Base-by-base conservation (phyloP, 2,113 vertebrate species). In the Suncus etruscus region DNA sequence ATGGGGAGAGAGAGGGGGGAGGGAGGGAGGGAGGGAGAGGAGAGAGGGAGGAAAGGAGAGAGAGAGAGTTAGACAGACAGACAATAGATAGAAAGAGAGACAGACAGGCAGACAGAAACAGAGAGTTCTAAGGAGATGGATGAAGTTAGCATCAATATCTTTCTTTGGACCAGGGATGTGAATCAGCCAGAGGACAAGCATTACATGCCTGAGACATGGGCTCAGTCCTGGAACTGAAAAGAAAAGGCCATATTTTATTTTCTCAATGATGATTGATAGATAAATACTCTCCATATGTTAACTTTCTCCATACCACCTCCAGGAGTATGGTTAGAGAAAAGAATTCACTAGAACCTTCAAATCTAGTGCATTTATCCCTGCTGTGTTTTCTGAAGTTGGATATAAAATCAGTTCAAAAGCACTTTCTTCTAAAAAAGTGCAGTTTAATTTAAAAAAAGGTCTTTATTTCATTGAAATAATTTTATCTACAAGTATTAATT, bases 401-500 rank as follows among this genome's bases (percentile, higher is more conserved):
- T 50, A 47, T 81, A 1, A 92, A 65, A 12, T 77, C 50, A 94
- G 70, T 45, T 78, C 47, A 84, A 69, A 88, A 87, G 18, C 12
- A 18, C 69, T 54, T 61, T 86, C 32, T 65, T 81, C 65, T 54
- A 18, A 74, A 84, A 90, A 88, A 78, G 12, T 63, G 8, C 69
- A 58, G 24, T 45, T 91, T 89, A 86, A 65, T 39, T 45, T 61
- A 16, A 83, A 95, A 86, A 68, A 63, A 63, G 8, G 16, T 77
- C 45, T 86, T 89, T 81, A 4, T 73, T 83, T 83, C 31, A 77
- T 39, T 48, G 22, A 83, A 84, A 70, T 70, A 70, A 69, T 50
- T 87, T 16, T 39, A 58, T 50, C 72, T 90, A 63, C 65, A 91
- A 86, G 32, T 75, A 29, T 47, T 85, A 3, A 83, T 83, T 92